Conservation (phyloP, 2,888 invertebrate genomes). For the Nemapogon koenigi region DNA sequence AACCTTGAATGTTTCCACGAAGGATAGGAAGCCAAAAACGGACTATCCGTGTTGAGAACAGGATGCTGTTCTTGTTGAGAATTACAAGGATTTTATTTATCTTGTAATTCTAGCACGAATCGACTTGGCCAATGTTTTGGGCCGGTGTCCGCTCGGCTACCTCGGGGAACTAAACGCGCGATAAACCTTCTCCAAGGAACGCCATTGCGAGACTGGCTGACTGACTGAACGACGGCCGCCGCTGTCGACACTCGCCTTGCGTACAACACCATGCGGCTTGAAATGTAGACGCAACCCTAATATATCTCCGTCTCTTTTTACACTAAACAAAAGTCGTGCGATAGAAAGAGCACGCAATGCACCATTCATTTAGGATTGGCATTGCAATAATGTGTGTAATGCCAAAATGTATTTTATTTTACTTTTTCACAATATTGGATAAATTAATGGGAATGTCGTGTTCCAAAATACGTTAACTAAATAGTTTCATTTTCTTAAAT, state of each 20-base stretch:
- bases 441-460: constrained; percentile 6
- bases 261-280: constrained; percentile 34
- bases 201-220: constrained; percentile 65
- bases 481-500: too few species aligned
- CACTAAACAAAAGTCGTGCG: constrained; percentile 15
- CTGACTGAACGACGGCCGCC: too few species aligned
- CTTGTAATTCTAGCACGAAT: constrained; percentile 55
- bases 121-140: constrained; percentile 65
- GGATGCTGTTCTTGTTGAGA: constrained; percentile 37
- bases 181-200: constrained; percentile 51
- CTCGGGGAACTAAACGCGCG: constrained; percentile 51
- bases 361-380: constrained; percentile 61
- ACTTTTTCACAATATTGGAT: constrained; percentile 6
- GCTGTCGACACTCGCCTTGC: constrained; percentile 59
- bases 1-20: constrained; percentile 63
- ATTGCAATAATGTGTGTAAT: constrained; percentile 29
- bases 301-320: constrained; percentile 35
- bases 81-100: constrained; percentile 49
- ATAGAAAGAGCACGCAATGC: constrained; percentile 30
- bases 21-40: constrained; percentile 66
- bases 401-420: constrained; percentile 11
- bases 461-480: too few species aligned
- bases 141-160: constrained; percentile 66
- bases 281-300: constrained; percentile 25
- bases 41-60: constrained; percentile 54